Conservation (phyloP, 1,140 invertebrate species). For the Drosophila fuyamai region DNA sequence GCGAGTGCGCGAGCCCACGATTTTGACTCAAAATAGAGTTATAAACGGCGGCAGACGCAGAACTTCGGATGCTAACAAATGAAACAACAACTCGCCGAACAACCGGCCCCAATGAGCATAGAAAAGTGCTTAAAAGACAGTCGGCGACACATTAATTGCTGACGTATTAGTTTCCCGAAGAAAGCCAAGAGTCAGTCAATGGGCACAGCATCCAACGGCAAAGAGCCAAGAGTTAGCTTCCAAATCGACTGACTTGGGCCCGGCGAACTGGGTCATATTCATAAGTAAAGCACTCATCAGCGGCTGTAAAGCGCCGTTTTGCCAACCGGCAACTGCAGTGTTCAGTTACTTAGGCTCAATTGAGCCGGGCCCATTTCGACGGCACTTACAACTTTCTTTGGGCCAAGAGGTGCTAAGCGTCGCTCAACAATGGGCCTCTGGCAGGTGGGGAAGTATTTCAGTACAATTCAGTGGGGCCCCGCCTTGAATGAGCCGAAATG, state of each 20-base stretch:
- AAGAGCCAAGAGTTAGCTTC: conserved; percentile 25
- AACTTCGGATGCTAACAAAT: conserved; percentile 74
- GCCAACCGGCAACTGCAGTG: conserved; percentile 52
- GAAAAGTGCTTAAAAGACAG: conserved; percentile 58
- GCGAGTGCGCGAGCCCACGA: conserved; percentile 22
- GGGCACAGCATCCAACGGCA: conserved; percentile 40
- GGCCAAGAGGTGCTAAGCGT: conserved; percentile 65
- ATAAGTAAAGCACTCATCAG: conserved; percentile 71
- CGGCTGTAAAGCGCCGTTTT: conserved; percentile 56
- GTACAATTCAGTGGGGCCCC: conserved; percentile 46
- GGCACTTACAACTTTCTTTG: conserved; percentile 62
- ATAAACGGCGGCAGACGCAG: conserved; percentile 33
- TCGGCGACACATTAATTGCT: conserved; percentile 77
- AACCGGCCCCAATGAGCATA: conserved; percentile 69
- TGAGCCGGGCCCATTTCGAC: conserved; percentile 48
- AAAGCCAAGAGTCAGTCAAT: conserved; percentile 8
- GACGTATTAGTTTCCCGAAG: conserved; percentile 28
- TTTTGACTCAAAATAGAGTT: conserved; percentile 30
- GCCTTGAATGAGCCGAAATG: conserved; percentile 66
- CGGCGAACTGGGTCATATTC: conserved; percentile 77
- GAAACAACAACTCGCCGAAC: conserved; percentile 49
- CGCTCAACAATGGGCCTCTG: conserved; percentile 50
- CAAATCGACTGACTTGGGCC: conserved; percentile 35
- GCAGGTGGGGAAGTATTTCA: conserved; percentile 64
- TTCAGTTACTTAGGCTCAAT: conserved; percentile 54